Evolutionary conservation across 2,797 vertebrate genomes (phyloP).

Genomic region (Hyperoplus immaculatus): DNA sequence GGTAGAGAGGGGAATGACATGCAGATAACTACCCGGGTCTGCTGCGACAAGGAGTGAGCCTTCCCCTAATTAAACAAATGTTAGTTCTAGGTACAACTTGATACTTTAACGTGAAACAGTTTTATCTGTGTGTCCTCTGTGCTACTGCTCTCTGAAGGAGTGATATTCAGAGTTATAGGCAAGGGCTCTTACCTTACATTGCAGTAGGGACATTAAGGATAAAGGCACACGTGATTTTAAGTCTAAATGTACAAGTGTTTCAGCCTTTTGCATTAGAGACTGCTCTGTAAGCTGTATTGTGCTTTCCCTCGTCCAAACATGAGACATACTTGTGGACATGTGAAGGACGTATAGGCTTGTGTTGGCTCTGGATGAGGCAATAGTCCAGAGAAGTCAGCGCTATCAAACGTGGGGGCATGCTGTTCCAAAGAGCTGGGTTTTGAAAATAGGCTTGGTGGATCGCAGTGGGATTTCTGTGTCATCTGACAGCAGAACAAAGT

Average conservation of each 20-base stretch:
- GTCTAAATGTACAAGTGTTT: constrained; percentile 64
- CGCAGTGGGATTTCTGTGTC: constrained; percentile 71
- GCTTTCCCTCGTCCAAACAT: constrained; percentile 63
- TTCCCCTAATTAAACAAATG: neutral
- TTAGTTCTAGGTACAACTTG: neutral
- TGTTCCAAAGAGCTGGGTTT: constrained; percentile 56
- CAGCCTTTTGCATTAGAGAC: constrained; percentile 77
- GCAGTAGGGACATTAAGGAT: constrained; percentile 12
- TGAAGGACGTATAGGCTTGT: constrained; percentile 64
- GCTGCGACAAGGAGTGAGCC: too few relatives aligned
- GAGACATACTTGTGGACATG: constrained; percentile 62
- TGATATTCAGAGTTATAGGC: constrained; percentile 23
- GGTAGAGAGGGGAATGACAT: too few relatives aligned
- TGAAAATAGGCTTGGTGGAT: constrained; percentile 68
- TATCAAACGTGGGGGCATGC: constrained; percentile 62
- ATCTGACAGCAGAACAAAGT: constrained; percentile 77
- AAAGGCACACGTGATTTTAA: constrained; percentile 31
- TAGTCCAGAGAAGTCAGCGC: constrained; percentile 54
- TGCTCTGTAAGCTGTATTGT: constrained; percentile 47
- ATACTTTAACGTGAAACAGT: neutral
- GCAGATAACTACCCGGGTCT: too few relatives aligned
- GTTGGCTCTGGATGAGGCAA: constrained; percentile 74
- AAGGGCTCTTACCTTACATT: constrained; percentile 27
- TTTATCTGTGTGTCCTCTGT: constrained; percentile 1
- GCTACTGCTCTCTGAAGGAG: neutral